Evolutionary conservation across 1,140 invertebrate genomes (phyloP).

Genomic region (Conus betulinus): DNA sequence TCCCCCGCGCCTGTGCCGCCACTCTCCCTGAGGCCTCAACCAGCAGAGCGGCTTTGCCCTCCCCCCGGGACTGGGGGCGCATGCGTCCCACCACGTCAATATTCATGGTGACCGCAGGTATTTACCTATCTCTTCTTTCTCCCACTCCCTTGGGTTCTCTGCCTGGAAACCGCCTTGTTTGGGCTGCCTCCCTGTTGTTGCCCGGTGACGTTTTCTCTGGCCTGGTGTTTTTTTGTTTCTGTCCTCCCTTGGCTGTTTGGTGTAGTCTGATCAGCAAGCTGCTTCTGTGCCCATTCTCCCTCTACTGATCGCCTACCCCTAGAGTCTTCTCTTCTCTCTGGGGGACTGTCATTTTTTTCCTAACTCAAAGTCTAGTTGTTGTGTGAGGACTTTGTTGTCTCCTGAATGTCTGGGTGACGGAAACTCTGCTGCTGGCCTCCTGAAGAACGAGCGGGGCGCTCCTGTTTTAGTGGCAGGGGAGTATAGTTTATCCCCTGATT

Average conservation of each 20-base stretch:
- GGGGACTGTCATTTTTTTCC: neutral
- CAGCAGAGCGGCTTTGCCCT: conserved; percentile 49
- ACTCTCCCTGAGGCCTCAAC: conserved; percentile 47
- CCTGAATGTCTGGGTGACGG: neutral
- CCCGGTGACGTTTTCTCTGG: neutral
- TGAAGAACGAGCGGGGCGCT: neutral
- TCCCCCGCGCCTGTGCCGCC: conserved; percentile 47
- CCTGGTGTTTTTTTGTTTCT: neutral
- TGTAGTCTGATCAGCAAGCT: no score
- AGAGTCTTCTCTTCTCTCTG: neutral
- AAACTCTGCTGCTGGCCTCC: neutral
- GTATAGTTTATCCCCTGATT: neutral
- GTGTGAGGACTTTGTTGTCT: neutral
- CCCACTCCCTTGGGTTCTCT: neutral
- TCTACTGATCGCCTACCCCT: neutral
- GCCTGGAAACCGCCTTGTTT: neutral
- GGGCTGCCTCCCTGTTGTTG: neutral
- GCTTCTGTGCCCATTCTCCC: neutral
- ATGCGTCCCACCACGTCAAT: conserved; percentile 62
- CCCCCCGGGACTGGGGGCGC: conserved; percentile 52
- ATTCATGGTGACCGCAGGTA: conserved; percentile 54
- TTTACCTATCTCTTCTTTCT: neutral
- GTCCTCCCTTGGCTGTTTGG: no score
- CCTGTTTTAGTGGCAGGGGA: neutral
- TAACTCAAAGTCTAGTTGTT: neutral